Evolutionary conservation across 2,113 vertebrate species (phyloP), one percentile per base, ranked within the genome.

Genomic region (Sorex araneus): DNA sequence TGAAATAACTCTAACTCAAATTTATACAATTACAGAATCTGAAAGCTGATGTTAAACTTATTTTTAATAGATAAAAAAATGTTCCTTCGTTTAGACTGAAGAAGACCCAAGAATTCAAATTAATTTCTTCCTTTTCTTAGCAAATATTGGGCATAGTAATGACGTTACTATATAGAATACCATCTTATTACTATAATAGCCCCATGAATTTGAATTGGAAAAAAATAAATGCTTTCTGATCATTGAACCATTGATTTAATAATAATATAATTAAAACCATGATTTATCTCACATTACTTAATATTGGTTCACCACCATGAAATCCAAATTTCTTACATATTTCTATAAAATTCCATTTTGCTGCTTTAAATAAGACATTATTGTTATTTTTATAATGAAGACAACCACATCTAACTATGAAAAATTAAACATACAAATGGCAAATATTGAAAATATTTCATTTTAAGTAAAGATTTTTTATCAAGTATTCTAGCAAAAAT

Each of bases 321-420:
- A 84, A 84, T 86, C 28, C 90, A 30, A 86, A 45, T 87, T 89
- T 92, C 66, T 93, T 88, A 84, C 16, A 6, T 63, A 95, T 93
- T 95, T 86, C 34, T 74, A 60, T 34, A 84, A 91, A 91, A 80
- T 83, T 89, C 75, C 9, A 25, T 19, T 67, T 94, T 91, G 34
- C 36, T 91, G 8, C 16, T 89, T 93, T 85, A 90, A 71, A 73
- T 21, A 89, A 69, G 40, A 74, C 11, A 94, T 75, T 81, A 77
- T 92, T 21, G 89, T 83, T 81, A 78, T 89, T 60, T 82, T 60
- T 9, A 70, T 84, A 50, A 73, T 78, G 36, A 93, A 94, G 67
- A 70, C 69, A 89, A 83, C 9, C 0, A n/a, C 82, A 36, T 40
- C 40, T 95, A 90, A 89, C 32, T 87, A 85, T 45, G 90, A 90